Evolutionary conservation across 2,113 vertebrate species (phyloP), one percentile per base, ranked within the genome.

Genomic region (Cryptotis parvus): DNA sequence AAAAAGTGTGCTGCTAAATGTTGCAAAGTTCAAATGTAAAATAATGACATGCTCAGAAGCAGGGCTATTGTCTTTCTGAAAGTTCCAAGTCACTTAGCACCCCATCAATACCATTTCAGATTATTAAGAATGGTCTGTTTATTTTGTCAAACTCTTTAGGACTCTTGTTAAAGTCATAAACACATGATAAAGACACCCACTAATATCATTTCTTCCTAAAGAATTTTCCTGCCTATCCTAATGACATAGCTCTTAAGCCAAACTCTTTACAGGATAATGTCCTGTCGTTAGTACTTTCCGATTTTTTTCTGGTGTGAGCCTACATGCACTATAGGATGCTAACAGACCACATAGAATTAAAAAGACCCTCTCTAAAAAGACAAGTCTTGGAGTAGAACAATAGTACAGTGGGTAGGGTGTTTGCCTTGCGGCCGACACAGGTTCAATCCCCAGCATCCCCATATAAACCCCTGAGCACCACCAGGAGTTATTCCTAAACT

Each of bases 151-250:
- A 81, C 70, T 75, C 70, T 75, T 93, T 95, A 84, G 89, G 84
- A 90, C 35, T 85, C 81, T 82, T 68, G 49, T 76, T 58, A 83
- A 93, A 90, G 35, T n/a, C 73, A 81, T 88, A 92, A 94, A 93
- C 82, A 82, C 70, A 27, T 58, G 70, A 72, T 66, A 93, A 91
- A 92, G 82, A 84, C 68, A 88, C 37, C 72, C 37, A 85, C 70
- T 79, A 24, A 88, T 29, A 85, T 31, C 35, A 61, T 61, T 82
- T 83, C 63, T 83, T 92, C 41, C 90, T 45, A 49, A 58, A 91
- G 35, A 52, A 45, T n/a, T 79, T 52, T 72, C 43, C 74, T 85
- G 68, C 84, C 87, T 84, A 52, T 76, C 76, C n/a, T 92, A 79
- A 83, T 87, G 85, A 79, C 33, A 68, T 3, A 85, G 84, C 27